Base-by-base conservation (phyloP, 1,140 invertebrate genomes). In the Drosophila pachea region DNA sequence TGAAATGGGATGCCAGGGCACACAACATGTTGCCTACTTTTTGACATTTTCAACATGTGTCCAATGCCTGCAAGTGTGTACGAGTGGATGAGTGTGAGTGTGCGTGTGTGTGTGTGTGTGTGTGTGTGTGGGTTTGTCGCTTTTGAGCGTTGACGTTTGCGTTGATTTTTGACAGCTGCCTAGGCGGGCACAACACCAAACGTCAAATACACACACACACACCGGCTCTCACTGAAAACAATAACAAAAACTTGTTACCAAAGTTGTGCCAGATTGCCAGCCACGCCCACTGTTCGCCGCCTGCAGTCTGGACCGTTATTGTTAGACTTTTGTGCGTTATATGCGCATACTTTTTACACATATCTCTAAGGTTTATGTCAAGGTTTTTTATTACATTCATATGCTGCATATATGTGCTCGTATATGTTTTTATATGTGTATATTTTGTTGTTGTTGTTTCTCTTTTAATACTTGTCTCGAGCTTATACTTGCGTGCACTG, bases 31-130 rank as follows among this genome's bases (percentile, higher is more conserved):
- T 84, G 81, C 79, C 79, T 86, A 84, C 81, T 84, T 84, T 84
- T 84, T 84, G 79, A 84, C 79, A 86, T 86, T 84, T 84, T 84
- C 76, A 84, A 84, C 79, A 84, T 79, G 79, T 83, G 79, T 83
- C 79, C 78, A 64, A 78, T 71, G 78, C 64, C 67, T 74, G 16
- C 29, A 43, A 8, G 56, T 22, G 29, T 35, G 36, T 67, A 29
- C 9, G 56, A 16, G 43, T 43, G 47, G 53, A 36, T 7, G 52
- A 32, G 53, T n/a, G 43, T 43, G 38, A 31, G 12, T 65, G 29
- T 32, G 7, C 36, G 12, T 52, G 52, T 61, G 43, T 35, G 31
- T 52, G 35, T 56, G 59, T 54, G 50, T 64, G 55, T 50, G 55
- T 59, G 47, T 29, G 50, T 40, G 35, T 59, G 75, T 73, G 65